Conservation (phyloP, 2,797 vertebrate genomes). For the Potorous gilbertii region DNA sequence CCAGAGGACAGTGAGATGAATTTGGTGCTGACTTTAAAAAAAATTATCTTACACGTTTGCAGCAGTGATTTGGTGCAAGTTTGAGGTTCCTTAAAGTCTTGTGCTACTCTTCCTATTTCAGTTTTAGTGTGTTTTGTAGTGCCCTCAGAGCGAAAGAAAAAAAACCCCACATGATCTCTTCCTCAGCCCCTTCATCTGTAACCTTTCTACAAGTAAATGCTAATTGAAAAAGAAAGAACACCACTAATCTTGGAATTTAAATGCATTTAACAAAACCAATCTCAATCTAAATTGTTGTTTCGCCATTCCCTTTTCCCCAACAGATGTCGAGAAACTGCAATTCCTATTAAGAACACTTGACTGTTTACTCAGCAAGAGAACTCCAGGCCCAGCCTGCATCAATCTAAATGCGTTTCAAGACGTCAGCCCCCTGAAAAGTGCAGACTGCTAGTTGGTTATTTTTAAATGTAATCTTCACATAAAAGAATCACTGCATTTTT, state of each 20-base stretch:
- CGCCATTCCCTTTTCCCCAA: constrained; percentile 89
- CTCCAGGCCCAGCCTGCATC: constrained; percentile 86
- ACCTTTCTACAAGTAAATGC: constrained; percentile 91
- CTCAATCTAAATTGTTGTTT: constrained; percentile 90
- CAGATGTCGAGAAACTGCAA: constrained; percentile 90
- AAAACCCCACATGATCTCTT: constrained; percentile 74
- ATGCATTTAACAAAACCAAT: constrained; percentile 93
- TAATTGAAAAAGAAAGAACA: constrained; percentile 92
- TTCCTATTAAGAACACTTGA: constrained; percentile 91
- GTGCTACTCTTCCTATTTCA: constrained; percentile 69
- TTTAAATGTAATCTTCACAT: constrained; percentile 88
- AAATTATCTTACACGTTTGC: constrained; percentile 66
- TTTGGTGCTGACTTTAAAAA: constrained; percentile 50
- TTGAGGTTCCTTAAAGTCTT: constrained; percentile 77
- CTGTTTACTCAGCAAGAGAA: constrained; percentile 90
- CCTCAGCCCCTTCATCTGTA: constrained; percentile 88
- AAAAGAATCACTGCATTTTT: constrained; percentile 82
- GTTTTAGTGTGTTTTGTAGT: constrained; percentile 80
- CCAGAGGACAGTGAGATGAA: constrained; percentile 73
- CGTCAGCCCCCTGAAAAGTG: constrained; percentile 87
- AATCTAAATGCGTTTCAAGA: constrained; percentile 88
- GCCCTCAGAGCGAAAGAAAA: constrained; percentile 76
- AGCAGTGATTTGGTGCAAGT: constrained; percentile 54
- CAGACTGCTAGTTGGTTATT: constrained; percentile 86
- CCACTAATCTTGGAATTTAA: constrained; percentile 93